Evolutionary conservation across 2,113 vertebrate species (phyloP), one percentile per base, ranked within the genome.

Genomic region (Rana temporaria): DNA sequence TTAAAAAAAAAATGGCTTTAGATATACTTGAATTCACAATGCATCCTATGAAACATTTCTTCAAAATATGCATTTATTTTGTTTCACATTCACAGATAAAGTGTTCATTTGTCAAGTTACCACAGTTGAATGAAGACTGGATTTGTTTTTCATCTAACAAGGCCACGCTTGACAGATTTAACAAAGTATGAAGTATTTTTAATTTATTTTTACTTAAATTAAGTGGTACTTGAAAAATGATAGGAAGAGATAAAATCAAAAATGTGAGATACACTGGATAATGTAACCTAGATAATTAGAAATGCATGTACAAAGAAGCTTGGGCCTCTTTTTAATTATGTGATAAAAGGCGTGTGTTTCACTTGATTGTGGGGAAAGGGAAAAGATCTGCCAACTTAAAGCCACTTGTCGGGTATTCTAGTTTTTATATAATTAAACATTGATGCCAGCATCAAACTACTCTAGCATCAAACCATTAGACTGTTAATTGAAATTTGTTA

Each of bases 231-330:
- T 66, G 75, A 79, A 83, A 78, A 72, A 75, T 79, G 79, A 76
- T 85, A 85, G 85, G 76, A 82, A 87, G 86, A 87, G 86, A 84
- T 72, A 86, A 85, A 85, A 84, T 80, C 85, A 85, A 42, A 87
- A 79, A 85, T 74, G 83, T 86, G 75, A 68, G 59, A 81, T 56
- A 30, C 55, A 82, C 69, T 65, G 84, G 84, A 74, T 62, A 26
- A 1, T 72, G 86, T 78, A 57, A 59, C 38, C 53, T 15, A 56
- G 64, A 68, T 59, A 68, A 79, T 79, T 56, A 68, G 52, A 42
- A 79, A 59, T 68, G 48, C 48, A 79, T 42, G 64, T 20, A 66
- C 62, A 34, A 38, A 34, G 24, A 22, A 67, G 76, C 20, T 34
- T 38, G 77, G 77, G 77, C 77, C 63, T 64, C 77, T 79, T 79